Evolutionary conservation across 2,797 vertebrate species (phyloP), one percentile per base, ranked within the genome.

Genomic region (Hoplostethus mediterraneus): DNA sequence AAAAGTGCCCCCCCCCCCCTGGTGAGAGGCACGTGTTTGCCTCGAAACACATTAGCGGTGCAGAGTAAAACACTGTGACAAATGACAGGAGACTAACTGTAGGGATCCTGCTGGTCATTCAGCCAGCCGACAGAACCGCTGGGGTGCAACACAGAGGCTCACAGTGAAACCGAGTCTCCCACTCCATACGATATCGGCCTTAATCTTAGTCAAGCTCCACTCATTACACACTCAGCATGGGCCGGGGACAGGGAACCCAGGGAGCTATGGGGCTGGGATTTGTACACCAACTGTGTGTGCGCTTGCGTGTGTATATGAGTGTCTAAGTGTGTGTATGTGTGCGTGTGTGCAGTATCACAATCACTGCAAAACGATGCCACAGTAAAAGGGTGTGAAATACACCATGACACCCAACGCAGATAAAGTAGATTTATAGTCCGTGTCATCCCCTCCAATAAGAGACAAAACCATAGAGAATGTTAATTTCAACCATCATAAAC

Each of bases 211-310:
- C 83, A 85, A 87, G 88, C 90, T 87, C 75, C 5, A 75, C 88
- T 91, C 88, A 90, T 90, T 92, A 91, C 89, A 90, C 84, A 89
- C 87, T 82, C 91, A 90, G 90, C 91, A 75, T 88, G 92, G 72
- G 85, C 73, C 64, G 67, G 84, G 86, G 84, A 85, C 74, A 75
- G 80, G 68, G 81, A 44, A 67, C 80, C 72, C 67, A 3, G 81
- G 83, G 75, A 84, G 82, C 69, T 75, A 55, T 75, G 67, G 25
- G 42, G 79, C 84, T 56, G 53, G 78, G 84, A 80, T 87, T 84
- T 79, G 80, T 67, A 54, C 55, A 12, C 74, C 75, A 85, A 84
- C 66, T 81, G 83, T 60, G 74, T 57, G 36, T 2, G 42, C 73
- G 71, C 67, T 75, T 68, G 74, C 56, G 49, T 53, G 58, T 13